Evolutionary conservation across 1,140 invertebrate genomes (phyloP).

Genomic region (Cataglyphis hispanica): DNA sequence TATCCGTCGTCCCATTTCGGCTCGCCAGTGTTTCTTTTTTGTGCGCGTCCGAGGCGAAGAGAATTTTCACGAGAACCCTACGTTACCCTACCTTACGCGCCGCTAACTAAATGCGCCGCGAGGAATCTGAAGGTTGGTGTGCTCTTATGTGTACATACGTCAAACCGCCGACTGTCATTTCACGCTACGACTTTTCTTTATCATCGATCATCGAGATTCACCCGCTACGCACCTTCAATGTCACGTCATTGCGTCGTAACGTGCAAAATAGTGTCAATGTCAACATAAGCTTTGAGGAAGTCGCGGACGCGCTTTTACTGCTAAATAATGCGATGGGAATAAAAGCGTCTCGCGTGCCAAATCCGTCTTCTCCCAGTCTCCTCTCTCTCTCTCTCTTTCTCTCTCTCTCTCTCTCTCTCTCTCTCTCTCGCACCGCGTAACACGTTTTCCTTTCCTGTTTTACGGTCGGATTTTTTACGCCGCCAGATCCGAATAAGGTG

Average conservation of each 20-base stretch:
- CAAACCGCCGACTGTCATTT: neutral
- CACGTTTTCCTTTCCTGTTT: neutral
- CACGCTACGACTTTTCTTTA: neutral
- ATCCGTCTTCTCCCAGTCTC: constrained; percentile 24
- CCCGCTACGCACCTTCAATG: neutral
- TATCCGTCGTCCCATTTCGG: too few relatives aligned
- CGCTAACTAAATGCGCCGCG: too few relatives aligned
- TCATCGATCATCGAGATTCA: neutral
- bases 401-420: constrained; percentile 3
- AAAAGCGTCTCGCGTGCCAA: constrained; percentile 6
- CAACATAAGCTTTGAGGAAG: neutral
- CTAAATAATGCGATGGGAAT: neutral
- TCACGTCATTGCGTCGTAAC: neutral
- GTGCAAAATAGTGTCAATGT: constrained; percentile 13
- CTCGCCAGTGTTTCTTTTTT: too few relatives aligned
- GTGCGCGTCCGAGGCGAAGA: too few relatives aligned
- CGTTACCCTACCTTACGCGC: too few relatives aligned
- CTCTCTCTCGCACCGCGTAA: neutral
- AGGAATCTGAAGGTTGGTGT: too few relatives aligned
- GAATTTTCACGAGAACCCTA: too few relatives aligned
- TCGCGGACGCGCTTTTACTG: neutral
- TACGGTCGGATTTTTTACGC: constrained; percentile 43
- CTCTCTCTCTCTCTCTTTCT: constrained; percentile 28
- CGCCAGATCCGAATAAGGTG: constrained; percentile 32
- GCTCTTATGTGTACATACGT: neutral